A percentile compares a stretch with the other conserved stretches of the same genome.
phyloP scores from a whole-genome alignment of 2,797 vertebrate genomes.

The Pseudomugil tenellus region DNA sequence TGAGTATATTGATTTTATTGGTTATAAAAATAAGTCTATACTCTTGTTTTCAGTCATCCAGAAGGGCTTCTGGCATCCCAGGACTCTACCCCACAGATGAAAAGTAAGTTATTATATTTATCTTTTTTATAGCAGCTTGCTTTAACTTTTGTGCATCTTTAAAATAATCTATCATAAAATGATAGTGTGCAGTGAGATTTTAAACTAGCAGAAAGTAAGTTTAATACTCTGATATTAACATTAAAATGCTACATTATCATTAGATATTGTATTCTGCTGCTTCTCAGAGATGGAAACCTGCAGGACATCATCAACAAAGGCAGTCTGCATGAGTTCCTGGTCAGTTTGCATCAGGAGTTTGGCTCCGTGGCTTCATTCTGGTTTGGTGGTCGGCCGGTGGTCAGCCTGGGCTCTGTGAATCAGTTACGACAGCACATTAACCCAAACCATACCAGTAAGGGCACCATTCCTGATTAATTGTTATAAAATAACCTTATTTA shows the following conservation, averaged over 20 bases:
- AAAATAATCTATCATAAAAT: not conserved
- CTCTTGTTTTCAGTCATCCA: slow-evolving; percentile 86
- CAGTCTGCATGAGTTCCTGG: slow-evolving; percentile 94
- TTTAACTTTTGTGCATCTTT: not conserved
- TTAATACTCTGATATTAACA: not conserved
- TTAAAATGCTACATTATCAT: not conserved
- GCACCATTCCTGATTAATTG: not conserved
- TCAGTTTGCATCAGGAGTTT: slow-evolving; percentile 90
- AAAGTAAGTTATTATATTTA: slow-evolving; percentile 83
- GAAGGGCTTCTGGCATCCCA: slow-evolving; percentile 92
- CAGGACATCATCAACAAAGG: slow-evolving; percentile 91
- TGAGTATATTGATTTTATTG: too few relatives aligned
- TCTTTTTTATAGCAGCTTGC: not conserved
- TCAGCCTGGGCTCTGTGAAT: slow-evolving; percentile 90
- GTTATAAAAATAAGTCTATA: not conserved
- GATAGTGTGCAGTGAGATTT: not conserved
- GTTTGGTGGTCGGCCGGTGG: slow-evolving; percentile 93
- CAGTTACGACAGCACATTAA: slow-evolving; percentile 92
- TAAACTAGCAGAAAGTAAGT: not conserved
- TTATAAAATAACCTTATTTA: not conserved
- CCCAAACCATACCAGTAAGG: slow-evolving; percentile 89
- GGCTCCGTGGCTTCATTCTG: slow-evolving; percentile 94
- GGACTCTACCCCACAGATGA: slow-evolving; percentile 94
- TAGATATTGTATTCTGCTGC: not conserved
- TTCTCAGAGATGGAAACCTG: slow-evolving; percentile 92